Percentiles rank a stretch among this genome's conserved stretches.
Conservation (phyloP, 2,888 invertebrate species). For the Steinernema scapterisci region DNA sequence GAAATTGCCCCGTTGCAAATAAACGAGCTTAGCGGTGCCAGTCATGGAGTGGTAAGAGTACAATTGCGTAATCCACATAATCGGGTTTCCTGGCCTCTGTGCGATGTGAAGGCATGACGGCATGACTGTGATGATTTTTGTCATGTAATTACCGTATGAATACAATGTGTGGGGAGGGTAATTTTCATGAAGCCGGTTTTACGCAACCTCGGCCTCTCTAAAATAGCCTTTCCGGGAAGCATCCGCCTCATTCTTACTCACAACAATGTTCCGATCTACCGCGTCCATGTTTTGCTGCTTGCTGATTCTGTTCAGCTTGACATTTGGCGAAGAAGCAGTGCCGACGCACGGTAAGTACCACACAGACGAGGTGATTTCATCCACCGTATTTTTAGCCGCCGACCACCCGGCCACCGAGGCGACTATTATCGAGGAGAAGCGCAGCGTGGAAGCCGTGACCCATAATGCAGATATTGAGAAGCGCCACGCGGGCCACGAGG, state of each 20-base stretch:
- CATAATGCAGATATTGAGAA: not conserved
- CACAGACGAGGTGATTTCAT: too few species aligned
- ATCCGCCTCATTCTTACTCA: constrained; percentile 16
- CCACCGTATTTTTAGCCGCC: too few species aligned
- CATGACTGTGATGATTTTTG: constrained; percentile 32
- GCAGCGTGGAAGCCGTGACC: not conserved
- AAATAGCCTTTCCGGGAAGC: not conserved
- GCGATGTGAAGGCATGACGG: constrained; percentile 1
- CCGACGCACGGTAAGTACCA: not conserved
- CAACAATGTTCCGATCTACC: constrained; percentile 26
- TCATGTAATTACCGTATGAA: constrained; percentile 31
- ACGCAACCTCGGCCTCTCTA: constrained; percentile 22
- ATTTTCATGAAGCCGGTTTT: constrained; percentile 26
- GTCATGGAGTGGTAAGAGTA: not conserved
- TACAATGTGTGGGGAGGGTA: not conserved
- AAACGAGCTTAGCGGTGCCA: constrained; percentile 15
- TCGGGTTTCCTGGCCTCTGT: constrained; percentile 2
- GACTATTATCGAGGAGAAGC: not conserved
- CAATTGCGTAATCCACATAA: constrained; percentile 28
- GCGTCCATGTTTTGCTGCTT: not conserved
- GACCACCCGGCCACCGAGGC: not conserved
- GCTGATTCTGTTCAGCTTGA: not conserved
- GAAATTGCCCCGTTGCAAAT: not conserved
- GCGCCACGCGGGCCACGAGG: constrained; percentile 2
- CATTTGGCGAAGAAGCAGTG: not conserved